Evolutionary conservation across 2,888 invertebrate genomes (phyloP), one percentile per base, ranked within the genome.

Genomic region (Schizotus pectinicornis): DNA sequence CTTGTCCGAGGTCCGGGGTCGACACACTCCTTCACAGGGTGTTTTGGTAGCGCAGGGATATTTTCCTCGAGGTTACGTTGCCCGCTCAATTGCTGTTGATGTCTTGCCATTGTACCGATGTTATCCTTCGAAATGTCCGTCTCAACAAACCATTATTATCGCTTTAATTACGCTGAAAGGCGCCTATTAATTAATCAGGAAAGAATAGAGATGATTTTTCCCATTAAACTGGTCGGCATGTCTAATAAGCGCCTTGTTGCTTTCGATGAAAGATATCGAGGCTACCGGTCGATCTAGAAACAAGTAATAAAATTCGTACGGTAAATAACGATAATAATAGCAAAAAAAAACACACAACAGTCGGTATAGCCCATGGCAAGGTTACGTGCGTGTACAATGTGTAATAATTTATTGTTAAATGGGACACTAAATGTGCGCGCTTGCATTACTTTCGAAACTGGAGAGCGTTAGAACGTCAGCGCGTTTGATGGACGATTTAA

Each of bases 351-450:
- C 11, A 31, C 14, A 12, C 33, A 22, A 14, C 35, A 36, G 9
- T 48, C 6, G 2, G n/a, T 5, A 22, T 22, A 22, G 49, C 56
- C 48, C 6, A 7, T 43, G 61, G 63, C 63, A 63, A 63, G 63
- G 63, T 57, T 56, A 59, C 31, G 55, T 55, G 57, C 61, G 59
- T 46, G 55, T 61, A 54, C 57, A 51, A 30, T 55, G 59, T 57
- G 56, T 53, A 59, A 58, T 59, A 63, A 59, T 63, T 57, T 59
- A 56, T 55, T 53, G 59, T 54, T 57, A 61, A 57, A 61, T 63
- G 52, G 63, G 59, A 58, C 61, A 63, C 59, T 54, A 59, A 59
- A 57, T 59, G 61, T 54, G 56, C 49, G 41, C 52, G 52, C 50
- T 52, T 52, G 56, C 42, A 51, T 59, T 60, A 59, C 63, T 61